Conservation (phyloP, 2,888 invertebrate genomes). For the Nymphalis urticae region DNA sequence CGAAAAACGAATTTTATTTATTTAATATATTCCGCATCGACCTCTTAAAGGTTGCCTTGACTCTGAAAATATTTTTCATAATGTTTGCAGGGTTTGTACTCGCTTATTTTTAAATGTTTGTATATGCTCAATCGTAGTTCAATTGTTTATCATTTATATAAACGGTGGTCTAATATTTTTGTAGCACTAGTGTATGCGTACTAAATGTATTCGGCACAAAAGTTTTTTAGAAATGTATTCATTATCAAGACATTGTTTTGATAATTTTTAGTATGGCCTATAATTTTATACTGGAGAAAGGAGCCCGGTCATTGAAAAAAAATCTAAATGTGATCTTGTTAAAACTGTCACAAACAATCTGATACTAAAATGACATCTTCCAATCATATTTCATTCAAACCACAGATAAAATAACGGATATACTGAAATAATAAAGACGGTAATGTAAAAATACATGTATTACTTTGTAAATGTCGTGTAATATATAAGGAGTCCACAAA, state of each 20-base stretch:
- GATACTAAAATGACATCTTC: not conserved
- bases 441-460: constrained; percentile 12
- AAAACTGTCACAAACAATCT: too few species aligned
- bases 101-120: not conserved
- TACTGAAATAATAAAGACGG: not conserved
- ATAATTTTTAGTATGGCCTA: constrained; percentile 21
- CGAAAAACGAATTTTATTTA: not conserved
- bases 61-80: not conserved
- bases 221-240: constrained; percentile 8
- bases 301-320: not conserved
- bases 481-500: constrained; percentile 41
- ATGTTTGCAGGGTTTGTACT: constrained; percentile 7
- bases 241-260: not conserved
- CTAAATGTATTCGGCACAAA: constrained; percentile 18
- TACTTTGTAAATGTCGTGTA: constrained; percentile 16
- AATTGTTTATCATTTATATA: constrained; percentile 8
- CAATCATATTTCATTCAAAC: not conserved
- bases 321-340: not conserved
- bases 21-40: not conserved
- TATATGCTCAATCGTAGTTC: constrained; percentile 21
- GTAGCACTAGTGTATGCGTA: constrained; percentile 10
- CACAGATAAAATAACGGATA: not conserved
- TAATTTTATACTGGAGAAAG: constrained; percentile 8
- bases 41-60: not conserved
- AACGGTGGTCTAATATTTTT: constrained; percentile 20